A percentile compares a stretch with the other conserved stretches of the same genome.
phyloP scores from a whole-genome alignment of 2,888 invertebrate genomes.

The Beris chalybata region DNA sequence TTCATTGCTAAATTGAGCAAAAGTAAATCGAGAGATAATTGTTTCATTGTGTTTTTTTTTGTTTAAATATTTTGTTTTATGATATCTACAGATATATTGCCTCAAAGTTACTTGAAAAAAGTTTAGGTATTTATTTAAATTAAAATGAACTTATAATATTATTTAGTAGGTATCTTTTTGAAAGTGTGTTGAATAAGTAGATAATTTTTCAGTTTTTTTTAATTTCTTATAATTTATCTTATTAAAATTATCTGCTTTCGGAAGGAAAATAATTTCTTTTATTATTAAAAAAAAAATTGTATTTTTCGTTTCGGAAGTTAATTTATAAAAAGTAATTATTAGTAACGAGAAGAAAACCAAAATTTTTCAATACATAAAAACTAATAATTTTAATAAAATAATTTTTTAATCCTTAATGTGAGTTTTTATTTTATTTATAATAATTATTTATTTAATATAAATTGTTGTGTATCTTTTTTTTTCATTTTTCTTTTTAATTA shows the following conservation, averaged over 20 bases:
- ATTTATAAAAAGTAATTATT: not conserved
- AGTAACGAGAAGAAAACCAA: not conserved
- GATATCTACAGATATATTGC: conserved; percentile 41
- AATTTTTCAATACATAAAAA: not conserved
- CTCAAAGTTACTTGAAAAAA: conserved; percentile 35
- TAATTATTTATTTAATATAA: conserved; percentile 27
- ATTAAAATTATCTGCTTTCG: no score
- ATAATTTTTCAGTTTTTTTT: no score
- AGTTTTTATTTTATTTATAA: conserved; percentile 17
- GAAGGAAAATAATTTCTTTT: no score
- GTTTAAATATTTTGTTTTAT: conserved; percentile 36
- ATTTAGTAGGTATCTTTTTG: no score
- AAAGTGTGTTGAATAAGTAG: no score
- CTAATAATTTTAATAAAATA: conserved; percentile 1
- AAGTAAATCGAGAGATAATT: conserved; percentile 46
- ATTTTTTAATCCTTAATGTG: conserved; percentile 1
- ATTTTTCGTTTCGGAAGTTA: no score
- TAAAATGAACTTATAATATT: no score
- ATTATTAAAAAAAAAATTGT: no score
- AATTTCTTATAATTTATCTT: no score
- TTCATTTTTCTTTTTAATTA: conserved; percentile 21
- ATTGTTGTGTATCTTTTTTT: conserved; percentile 16
- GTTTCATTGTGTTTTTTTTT: conserved; percentile 34
- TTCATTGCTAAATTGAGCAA: conserved; percentile 56
- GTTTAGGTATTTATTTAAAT: not conserved